Conservation (phyloP, 2,113 vertebrate genomes). For the Phylloscopus whistleri region DNA sequence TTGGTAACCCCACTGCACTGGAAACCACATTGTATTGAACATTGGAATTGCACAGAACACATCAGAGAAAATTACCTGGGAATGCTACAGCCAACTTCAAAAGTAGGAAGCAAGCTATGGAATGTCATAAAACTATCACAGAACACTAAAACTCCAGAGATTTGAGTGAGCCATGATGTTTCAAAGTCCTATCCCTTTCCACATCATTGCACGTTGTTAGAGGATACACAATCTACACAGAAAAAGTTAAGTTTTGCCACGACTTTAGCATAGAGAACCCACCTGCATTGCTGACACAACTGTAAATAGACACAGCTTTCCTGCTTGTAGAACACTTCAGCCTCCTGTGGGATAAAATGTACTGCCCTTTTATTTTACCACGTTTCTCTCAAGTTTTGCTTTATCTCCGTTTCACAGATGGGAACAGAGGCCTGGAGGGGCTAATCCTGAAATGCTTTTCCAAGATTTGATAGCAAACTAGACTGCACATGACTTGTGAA, state of each 20-base stretch:
- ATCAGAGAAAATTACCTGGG: neutral
- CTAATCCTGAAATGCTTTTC: neutral
- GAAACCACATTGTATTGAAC: accelerated
- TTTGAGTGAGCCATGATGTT: neutral
- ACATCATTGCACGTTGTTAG: neutral
- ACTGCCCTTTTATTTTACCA: neutral
- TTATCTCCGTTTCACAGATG: neutral
- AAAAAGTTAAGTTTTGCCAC: neutral
- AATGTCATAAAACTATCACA: neutral
- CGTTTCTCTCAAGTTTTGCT: neutral
- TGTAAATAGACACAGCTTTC: neutral
- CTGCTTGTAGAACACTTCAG: accelerated
- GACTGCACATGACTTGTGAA: neutral
- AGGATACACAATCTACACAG: neutral
- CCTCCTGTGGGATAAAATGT: neutral
- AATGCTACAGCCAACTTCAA: neutral
- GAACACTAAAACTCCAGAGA: neutral
- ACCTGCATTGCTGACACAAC: neutral
- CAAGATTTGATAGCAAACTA: neutral
- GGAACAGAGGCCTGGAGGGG: neutral
- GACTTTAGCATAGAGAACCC: neutral
- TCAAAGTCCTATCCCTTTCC: neutral
- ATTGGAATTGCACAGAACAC: accelerated
- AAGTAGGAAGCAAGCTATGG: neutral
- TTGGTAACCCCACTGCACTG: neutral